Conservation (phyloP, 2,113 vertebrate species). For the Plestiodon gilberti region DNA sequence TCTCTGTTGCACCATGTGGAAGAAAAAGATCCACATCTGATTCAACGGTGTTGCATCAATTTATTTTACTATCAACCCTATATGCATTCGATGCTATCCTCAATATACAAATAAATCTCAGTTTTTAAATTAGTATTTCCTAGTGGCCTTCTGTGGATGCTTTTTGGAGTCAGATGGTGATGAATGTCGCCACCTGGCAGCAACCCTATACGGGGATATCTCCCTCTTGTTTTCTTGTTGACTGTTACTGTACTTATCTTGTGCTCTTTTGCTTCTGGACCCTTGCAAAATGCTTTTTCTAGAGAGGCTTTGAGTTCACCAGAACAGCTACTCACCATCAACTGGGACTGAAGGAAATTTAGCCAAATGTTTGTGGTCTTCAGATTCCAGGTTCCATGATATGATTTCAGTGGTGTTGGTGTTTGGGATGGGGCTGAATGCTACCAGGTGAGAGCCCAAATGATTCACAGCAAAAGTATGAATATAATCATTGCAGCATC, state of each 20-base stretch:
- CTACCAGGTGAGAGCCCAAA: conserved; percentile 54
- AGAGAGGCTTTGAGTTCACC: neutral
- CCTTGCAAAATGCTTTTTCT: neutral
- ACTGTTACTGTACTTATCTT: neutral
- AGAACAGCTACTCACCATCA: conserved; percentile 47
- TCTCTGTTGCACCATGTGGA: neutral
- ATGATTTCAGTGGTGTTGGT: conserved; percentile 66
- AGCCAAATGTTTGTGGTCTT: conserved; percentile 73
- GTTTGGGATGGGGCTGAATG: conserved; percentile 61
- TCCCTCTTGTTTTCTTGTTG: neutral
- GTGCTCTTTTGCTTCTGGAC: neutral
- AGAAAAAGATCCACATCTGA: neutral
- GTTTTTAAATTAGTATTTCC: neutral
- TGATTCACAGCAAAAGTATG: conserved; percentile 66
- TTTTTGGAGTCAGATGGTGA: neutral
- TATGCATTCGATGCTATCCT: neutral
- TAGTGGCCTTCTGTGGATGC: neutral
- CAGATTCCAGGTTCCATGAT: conserved; percentile 75
- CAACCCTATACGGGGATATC: neutral
- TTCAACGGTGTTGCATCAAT: neutral
- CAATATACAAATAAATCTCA: neutral
- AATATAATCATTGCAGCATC: conserved; percentile 71
- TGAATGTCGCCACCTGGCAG: neutral
- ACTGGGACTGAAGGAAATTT: conserved; percentile 60
- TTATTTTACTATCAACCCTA: neutral